Evolutionary conservation across 2,113 vertebrate genomes (phyloP).

Genomic region (Rattus rattus): DNA sequence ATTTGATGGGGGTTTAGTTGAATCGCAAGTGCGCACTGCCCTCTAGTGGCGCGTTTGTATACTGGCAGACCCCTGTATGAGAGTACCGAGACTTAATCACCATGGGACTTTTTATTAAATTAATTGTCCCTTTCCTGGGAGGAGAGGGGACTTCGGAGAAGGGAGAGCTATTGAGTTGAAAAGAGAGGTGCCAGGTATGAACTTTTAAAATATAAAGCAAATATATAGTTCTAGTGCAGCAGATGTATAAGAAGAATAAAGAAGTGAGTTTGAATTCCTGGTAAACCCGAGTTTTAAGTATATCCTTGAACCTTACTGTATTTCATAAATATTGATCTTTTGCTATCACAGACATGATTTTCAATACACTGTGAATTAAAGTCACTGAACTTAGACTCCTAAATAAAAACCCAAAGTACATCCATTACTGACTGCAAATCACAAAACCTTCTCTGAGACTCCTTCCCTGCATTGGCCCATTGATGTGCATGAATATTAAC

Average conservation of each 20-base stretch:
- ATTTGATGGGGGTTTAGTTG: not conserved
- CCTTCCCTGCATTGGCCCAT: not conserved
- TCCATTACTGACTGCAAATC: not conserved
- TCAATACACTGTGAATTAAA: not conserved
- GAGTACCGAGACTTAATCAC: not conserved
- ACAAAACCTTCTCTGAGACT: not conserved
- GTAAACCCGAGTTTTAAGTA: not conserved
- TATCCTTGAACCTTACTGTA: not conserved
- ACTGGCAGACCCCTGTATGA: not conserved
- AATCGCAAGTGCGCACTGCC: slow-evolving; percentile 32
- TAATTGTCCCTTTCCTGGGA: not conserved
- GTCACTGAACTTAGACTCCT: not conserved
- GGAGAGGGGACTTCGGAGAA: no score
- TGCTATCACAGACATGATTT: not conserved
- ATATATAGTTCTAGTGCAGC: not conserved
- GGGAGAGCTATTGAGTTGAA: not conserved
- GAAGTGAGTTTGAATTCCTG: not conserved
- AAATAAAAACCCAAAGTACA: not conserved
- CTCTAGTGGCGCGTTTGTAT: slow-evolving; percentile 43
- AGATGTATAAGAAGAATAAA: not conserved
- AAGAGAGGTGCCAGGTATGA: not conserved
- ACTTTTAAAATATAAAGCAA: not conserved
- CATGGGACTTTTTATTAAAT: not conserved
- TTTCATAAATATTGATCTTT: slow-evolving; percentile 27
- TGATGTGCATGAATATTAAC: not conserved